Conservation (phyloP, 2,888 invertebrate species). For the Ochropacha duplaris region DNA sequence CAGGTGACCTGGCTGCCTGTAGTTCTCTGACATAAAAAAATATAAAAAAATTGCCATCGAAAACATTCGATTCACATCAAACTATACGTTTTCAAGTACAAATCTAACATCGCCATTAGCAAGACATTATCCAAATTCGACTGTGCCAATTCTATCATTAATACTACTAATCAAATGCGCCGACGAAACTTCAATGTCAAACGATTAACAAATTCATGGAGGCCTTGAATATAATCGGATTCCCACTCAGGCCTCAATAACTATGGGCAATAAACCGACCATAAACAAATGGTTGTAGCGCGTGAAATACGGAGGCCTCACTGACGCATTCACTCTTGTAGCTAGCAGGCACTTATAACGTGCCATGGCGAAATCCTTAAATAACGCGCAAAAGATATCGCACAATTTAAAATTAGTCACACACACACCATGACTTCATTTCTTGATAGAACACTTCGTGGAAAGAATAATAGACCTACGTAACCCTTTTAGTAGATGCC, state of each 20-base stretch:
- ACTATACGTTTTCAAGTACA: too few relatives aligned
- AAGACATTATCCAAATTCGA: background rate
- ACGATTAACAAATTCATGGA: background rate
- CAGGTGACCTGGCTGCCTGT: too few relatives aligned
- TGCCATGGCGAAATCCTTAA: background rate
- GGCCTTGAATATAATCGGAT: background rate
- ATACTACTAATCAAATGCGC: background rate
- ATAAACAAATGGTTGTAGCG: constrained; percentile 11
- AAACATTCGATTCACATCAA: too few relatives aligned
- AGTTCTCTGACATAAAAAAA: too few relatives aligned
- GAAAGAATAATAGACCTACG: background rate
- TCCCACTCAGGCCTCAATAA: background rate
- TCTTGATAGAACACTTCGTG: background rate
- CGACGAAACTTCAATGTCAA: background rate
- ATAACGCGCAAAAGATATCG: constrained; percentile 3
- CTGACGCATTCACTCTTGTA: constrained; percentile 21
- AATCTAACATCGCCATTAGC: background rate
- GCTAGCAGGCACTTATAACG: background rate
- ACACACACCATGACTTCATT: background rate
- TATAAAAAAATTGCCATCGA: too few relatives aligned
- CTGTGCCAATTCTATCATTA: background rate
- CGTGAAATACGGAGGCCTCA: constrained; percentile 23
- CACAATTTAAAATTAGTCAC: background rate
- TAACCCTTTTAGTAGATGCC: background rate
- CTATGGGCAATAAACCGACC: background rate